A percentile compares a stretch with the other conserved stretches of the same genome.
Conservation (phyloP, 1,140 invertebrate genomes). For the Drosophila nannoptera region DNA sequence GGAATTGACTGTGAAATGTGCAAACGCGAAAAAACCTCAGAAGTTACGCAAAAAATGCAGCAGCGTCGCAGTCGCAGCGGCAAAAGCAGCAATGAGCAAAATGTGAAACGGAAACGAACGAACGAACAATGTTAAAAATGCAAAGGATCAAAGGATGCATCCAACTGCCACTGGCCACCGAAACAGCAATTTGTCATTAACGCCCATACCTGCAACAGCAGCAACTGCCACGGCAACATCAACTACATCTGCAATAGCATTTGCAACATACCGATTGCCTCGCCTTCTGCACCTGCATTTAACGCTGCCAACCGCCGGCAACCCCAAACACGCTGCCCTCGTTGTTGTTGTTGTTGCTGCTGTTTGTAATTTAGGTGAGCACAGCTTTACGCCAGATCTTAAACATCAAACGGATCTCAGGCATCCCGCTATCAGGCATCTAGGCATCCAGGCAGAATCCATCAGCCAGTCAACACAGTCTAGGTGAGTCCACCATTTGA, state of each 20-base stretch:
- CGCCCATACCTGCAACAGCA: slow-evolving; percentile 27
- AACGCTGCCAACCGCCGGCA: slow-evolving; percentile 36
- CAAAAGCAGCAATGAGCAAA: slow-evolving; percentile 47
- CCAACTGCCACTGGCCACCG: slow-evolving; percentile 64
- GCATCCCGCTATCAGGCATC: slow-evolving; percentile 16
- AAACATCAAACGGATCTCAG: slow-evolving; percentile 40
- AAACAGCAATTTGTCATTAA: slow-evolving; percentile 67
- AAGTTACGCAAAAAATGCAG: slow-evolving; percentile 74
- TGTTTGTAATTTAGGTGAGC: slow-evolving; percentile 48
- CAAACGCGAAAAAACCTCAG: slow-evolving; percentile 53
- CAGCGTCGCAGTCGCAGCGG: slow-evolving; percentile 41
- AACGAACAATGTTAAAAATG: slow-evolving; percentile 47
- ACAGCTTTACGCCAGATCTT: slow-evolving; percentile 49
- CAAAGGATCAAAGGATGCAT: slow-evolving; percentile 54
- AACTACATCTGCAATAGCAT: slow-evolving; percentile 27
- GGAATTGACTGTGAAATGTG: slow-evolving; percentile 59
- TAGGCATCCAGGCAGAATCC: slow-evolving; percentile 32
- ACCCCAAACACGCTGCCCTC: slow-evolving; percentile 4
- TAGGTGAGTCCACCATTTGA: slow-evolving; percentile 22
- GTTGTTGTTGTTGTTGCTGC: slow-evolving; percentile 21
- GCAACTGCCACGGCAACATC: slow-evolving; percentile 24
- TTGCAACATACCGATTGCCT: background rate
- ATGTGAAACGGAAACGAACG: slow-evolving; percentile 63
- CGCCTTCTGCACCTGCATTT: slow-evolving; percentile 15
- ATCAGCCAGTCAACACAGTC: slow-evolving; percentile 21